Evolutionary conservation across 2,113 vertebrate genomes (phyloP).

Genomic region (Cardinalis cardinalis): DNA sequence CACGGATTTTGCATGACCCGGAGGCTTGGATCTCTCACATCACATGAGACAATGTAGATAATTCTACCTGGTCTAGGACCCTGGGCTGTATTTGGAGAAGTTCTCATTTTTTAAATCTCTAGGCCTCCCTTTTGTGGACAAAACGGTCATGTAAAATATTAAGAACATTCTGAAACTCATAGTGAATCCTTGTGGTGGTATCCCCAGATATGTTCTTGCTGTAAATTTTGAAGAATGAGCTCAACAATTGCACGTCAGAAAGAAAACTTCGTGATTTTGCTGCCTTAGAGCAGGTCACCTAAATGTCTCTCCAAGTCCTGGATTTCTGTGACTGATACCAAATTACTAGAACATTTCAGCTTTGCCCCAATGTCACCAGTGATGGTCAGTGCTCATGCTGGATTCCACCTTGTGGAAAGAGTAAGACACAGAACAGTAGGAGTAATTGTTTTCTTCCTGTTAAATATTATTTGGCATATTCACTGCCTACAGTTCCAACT

Average conservation of each 20-base stretch:
- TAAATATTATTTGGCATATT: background rate
- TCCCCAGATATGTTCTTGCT: background rate
- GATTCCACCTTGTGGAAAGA: background rate
- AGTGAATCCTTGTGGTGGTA: background rate
- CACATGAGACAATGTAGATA: background rate
- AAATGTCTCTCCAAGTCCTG: background rate
- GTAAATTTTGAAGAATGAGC: background rate
- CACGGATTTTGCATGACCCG: background rate
- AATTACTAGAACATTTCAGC: background rate
- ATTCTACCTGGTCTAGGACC: background rate
- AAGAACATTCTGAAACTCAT: background rate
- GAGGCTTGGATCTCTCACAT: background rate
- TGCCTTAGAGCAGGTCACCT: background rate
- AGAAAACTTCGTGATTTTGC: background rate
- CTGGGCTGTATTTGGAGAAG: background rate
- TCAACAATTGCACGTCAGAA: background rate
- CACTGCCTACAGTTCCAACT: background rate
- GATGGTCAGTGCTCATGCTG: background rate
- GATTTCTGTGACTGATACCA: background rate
- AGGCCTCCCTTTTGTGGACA: background rate
- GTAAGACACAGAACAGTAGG: background rate
- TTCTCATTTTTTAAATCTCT: background rate
- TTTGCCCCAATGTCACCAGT: background rate
- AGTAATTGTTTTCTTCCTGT: background rate
- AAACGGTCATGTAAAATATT: background rate